Evolutionary conservation across 1,140 invertebrate genomes (phyloP), one percentile per base, ranked within the genome.

Genomic region (Rhagoletis zephyria): DNA sequence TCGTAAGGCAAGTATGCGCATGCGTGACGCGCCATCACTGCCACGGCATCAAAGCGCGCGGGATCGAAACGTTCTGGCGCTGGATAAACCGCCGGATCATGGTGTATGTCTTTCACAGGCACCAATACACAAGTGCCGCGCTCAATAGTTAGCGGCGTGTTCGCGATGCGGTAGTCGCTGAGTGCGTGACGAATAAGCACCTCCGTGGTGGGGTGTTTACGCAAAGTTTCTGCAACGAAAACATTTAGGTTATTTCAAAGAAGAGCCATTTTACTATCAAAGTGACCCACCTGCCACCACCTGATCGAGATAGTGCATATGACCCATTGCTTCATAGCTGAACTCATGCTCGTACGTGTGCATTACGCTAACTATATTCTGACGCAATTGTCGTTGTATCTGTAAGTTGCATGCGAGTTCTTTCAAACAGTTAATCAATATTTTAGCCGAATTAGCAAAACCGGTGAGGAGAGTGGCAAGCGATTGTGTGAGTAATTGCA

Each of bases 1-100:
- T 96, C 95, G 90, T 97, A 97, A 1, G 96, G 94, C 65, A 97
- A 90, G 90, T 94, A 96, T 10, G 93, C 88, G 90, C 93, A 95
- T 0, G 91, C 93, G 85, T 93, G 93, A 65, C 95, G 92, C 9
- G 90, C 89, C 40, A 91, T 90, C 0, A 91, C 64, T 87, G 93
- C 93, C 85, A 95, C 93, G 0, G 93, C 90, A 6, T 89, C 91
- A 87, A 95, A 96, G 64, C 95, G 90, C 64, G 95, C 93, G 0
- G 95, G 95, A 90, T 95, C 93, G 88, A 95, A 96, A n/a, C 90
- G 89, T 10, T 95, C 93, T 0, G 95, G 95, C n/a, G 95, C 90
- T 0, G 94, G 94, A 90, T 94, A 96, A 87, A 94, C 91, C 2
- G 90, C 88, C 87, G 91, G 89, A 92, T 96, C 94, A 30, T 92